Conservation (phyloP, 2,797 vertebrate species). For the Smutsia temminckii region DNA sequence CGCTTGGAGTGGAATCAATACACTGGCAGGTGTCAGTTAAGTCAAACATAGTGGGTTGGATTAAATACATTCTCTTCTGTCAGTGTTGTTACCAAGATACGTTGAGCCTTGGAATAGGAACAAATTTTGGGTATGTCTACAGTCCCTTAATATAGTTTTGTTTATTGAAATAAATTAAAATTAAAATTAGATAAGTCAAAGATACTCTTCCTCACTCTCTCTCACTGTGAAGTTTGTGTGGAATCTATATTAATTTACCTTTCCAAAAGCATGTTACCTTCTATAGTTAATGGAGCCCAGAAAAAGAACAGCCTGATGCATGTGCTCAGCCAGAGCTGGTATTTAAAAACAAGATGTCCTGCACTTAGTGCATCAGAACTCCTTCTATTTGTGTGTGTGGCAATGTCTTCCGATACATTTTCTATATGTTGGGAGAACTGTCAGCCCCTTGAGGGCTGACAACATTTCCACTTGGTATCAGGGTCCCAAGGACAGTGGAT, state of each 20-base stretch:
- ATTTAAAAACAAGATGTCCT: constrained; percentile 22
- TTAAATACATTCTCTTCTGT: background rate
- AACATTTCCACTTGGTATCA: background rate
- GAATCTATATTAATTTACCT: background rate
- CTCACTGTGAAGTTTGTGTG: background rate
- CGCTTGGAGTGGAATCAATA: background rate
- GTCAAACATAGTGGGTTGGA: background rate
- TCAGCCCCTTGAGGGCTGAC: background rate
- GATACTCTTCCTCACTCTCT: background rate
- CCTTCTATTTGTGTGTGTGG: background rate
- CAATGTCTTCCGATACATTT: background rate
- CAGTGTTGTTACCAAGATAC: background rate
- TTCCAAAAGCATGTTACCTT: background rate
- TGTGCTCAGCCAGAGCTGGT: background rate
- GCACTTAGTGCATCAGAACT: background rate
- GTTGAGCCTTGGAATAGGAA: background rate
- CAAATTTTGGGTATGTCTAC: background rate
- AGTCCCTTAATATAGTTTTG: background rate
- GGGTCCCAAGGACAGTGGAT: background rate
- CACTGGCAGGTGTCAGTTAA: background rate
- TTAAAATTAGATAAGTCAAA: background rate
- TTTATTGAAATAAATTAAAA: constrained; percentile 17
- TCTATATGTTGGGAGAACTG: background rate
- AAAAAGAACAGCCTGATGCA: background rate
- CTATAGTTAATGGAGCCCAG: background rate